Base-by-base conservation (phyloP, 64 coral and sea anemone species). In the Stichodactyla mertensii region DNA sequence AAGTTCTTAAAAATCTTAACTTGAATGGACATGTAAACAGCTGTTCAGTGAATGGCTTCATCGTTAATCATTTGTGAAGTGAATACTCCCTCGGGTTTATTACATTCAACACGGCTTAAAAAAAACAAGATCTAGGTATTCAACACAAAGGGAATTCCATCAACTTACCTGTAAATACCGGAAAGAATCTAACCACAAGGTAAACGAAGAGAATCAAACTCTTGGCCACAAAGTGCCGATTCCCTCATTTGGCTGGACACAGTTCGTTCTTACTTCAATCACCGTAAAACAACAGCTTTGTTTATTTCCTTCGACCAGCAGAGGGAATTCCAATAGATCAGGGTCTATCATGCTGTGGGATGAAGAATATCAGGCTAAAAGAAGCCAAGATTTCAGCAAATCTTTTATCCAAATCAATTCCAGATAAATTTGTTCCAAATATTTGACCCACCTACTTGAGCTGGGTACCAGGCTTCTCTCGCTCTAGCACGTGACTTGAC, bases 381-480 rank as follows among this genome's bases (percentile, higher is more conserved):
- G 64, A 7, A 69, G 64, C 64, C 64, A 22, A n/a, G 64, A 69
- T 69, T 69, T 69, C 19, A 22, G 18, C 64, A 69, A 6, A 22
- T 22, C 64, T 69, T 69, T 20, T 22, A 16, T 1, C 19, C 4
- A 22, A 5, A 16, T 9, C n/a, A 16, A 7, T 18, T 69, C 45
- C 28, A 71, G 20, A 71, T 16, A 31, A 31, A 71, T 71, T 71
- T 79, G 4, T 79, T 22, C 77, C 5, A 79, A 79, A 79, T 79
- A 79, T 79, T 79, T 79, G 77, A 79, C 77, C 77, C 77, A 79
- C 77, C 77, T 79, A 79, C 36, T 51, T 51, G 71, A 79, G 45
- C 67, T 51, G 51, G 28, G 28, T 36, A 79, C 77, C 77, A 79
- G 77, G 24, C 36, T 28, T 79, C 77, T 15, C 77, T 79, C 45